Evolutionary conservation across 1,140 invertebrate species (phyloP).

Genomic region (Hestina assimilis): DNA sequence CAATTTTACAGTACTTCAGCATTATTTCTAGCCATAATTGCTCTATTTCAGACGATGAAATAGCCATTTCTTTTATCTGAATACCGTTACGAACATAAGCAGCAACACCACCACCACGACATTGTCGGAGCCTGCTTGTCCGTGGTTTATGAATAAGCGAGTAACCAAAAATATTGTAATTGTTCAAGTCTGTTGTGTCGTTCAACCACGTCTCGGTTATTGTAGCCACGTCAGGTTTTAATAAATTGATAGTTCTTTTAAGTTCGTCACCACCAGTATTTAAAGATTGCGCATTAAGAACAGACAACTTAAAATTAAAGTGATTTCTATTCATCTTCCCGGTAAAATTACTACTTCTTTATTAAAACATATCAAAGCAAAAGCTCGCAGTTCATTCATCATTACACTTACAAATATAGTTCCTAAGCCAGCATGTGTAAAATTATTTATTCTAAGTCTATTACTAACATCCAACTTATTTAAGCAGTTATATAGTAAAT

Average conservation of each 20-base stretch:
- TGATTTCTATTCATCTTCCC: neutral
- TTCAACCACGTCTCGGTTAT: neutral
- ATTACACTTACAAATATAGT: neutral
- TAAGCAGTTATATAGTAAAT: too few relatives aligned
- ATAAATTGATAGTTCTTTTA: neutral
- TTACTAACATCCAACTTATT: too few relatives aligned
- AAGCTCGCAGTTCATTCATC: too few relatives aligned
- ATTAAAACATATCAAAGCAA: too few relatives aligned
- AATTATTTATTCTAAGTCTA: too few relatives aligned
- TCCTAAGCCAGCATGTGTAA: too few relatives aligned
- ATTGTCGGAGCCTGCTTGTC: neutral
- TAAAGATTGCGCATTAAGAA: slow-evolving; percentile 1
- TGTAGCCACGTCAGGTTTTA: neutral
- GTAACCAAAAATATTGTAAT: neutral
- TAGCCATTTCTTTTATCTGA: neutral
- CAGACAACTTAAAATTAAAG: slow-evolving; percentile 3
- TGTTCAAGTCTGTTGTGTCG: neutral
- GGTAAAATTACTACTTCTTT: neutral
- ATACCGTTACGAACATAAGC: neutral
- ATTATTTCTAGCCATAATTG: neutral
- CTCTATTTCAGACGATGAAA: neutral
- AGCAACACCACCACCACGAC: neutral
- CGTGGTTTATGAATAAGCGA: neutral
- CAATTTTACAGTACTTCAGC: neutral
- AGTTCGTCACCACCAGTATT: slow-evolving; percentile 3